A percentile compares a stretch with the other conserved stretches of the same genome.
Conservation (phyloP, 37 sponge, comb jelly and placozoan genomes). For the Cliona cf. orientalis region DNA sequence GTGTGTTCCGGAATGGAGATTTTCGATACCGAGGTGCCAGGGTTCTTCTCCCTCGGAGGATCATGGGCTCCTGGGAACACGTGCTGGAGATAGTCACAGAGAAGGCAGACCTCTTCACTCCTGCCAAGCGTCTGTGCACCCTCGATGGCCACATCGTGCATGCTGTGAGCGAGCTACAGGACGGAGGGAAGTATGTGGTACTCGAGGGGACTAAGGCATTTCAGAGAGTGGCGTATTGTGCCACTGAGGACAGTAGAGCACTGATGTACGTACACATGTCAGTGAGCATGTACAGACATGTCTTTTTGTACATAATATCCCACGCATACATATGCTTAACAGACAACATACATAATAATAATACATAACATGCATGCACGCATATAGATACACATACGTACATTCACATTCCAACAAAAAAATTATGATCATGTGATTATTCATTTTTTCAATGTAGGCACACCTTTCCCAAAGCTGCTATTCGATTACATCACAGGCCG, state of each 20-base stretch:
- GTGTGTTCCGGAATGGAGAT: slow-evolving; percentile 89
- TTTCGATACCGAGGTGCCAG: slow-evolving; percentile 64
- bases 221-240: slow-evolving; percentile 62
- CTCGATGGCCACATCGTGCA: slow-evolving; percentile 61
- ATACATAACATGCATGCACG: too few species aligned
- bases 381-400: too few species aligned
- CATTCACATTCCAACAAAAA: too few species aligned
- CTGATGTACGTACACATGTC: too few species aligned
- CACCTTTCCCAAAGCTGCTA: neutral
- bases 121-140: slow-evolving; percentile 71
- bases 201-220: slow-evolving; percentile 68
- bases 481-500: neutral
- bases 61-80: slow-evolving; percentile 59
- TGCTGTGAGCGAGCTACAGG: slow-evolving; percentile 44
- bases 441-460: too few species aligned
- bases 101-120: slow-evolving; percentile 65
- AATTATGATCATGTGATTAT: too few species aligned
- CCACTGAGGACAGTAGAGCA: slow-evolving; percentile 13
- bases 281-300: too few species aligned
- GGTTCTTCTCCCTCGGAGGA: slow-evolving; percentile 52
- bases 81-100: slow-evolving; percentile 72
- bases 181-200: slow-evolving; percentile 79
- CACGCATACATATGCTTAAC: too few species aligned
- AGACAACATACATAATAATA: too few species aligned
- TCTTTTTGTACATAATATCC: too few species aligned